Evolutionary conservation across 2,113 vertebrate species (phyloP).

Genomic region (Brachyhypopomus occidentalis): DNA sequence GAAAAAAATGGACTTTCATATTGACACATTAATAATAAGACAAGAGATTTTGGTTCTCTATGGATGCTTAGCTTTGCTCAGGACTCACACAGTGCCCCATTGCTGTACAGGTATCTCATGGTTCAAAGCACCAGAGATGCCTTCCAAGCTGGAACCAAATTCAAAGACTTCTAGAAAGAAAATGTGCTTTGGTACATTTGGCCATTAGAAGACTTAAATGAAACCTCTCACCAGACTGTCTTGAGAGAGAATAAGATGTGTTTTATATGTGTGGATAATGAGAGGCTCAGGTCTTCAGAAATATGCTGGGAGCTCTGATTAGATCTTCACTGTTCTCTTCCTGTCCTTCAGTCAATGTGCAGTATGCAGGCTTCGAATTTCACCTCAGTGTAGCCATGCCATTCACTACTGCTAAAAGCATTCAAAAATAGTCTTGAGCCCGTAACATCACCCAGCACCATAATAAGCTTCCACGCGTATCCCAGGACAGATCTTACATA

Average conservation of each 20-base stretch:
- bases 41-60: not conserved
- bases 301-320: constrained; percentile 53
- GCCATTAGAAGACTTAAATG: constrained; percentile 57
- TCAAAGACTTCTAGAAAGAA: not conserved
- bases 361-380: not conserved
- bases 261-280: constrained; percentile 61
- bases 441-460: too few species aligned
- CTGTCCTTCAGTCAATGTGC: not conserved
- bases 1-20: too few species aligned
- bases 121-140: not conserved
- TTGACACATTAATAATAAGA: not conserved
- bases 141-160: not conserved
- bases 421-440: too few species aligned
- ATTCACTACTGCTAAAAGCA: too few species aligned
- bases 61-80: not conserved
- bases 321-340: not conserved
- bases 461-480: too few species aligned
- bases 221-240: constrained; percentile 51
- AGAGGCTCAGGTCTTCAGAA: constrained; percentile 53
- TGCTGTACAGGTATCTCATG: not conserved
- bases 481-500: too few species aligned
- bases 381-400: too few species aligned
- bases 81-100: not conserved
- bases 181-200: not conserved
- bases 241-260: constrained; percentile 55